These are phyloP conservation scores for Euplagia quadripunctaria DNA, from an alignment of 2,888 invertebrate species.

Conservation along the genomic window DNA sequence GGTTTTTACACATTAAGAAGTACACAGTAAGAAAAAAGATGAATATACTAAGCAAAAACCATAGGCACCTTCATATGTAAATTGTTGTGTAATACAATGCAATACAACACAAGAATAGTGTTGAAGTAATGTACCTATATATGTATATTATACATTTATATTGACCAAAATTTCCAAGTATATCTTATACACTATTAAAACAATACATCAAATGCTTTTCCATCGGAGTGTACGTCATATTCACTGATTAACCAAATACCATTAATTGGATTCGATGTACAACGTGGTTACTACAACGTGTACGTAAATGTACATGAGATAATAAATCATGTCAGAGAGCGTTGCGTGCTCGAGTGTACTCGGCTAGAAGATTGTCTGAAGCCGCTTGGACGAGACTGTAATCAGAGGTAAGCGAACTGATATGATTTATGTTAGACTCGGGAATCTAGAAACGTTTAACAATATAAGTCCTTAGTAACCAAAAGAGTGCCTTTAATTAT, in stretches of 20 bases:
- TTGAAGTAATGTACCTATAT: no score
- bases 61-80: no score
- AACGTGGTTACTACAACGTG: constrained; percentile 3
- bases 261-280: constrained; percentile 6
- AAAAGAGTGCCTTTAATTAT: not conserved
- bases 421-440: constrained; percentile 3
- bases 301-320: constrained; percentile 10
- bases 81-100: no score
- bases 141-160: not conserved
- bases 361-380: constrained; percentile 7
- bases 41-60: no score
- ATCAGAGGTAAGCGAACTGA: constrained; percentile 8
- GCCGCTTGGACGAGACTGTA: constrained; percentile 10
- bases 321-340: constrained; percentile 19
- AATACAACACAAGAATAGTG: no score
- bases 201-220: not conserved
- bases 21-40: no score
- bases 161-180: not conserved
- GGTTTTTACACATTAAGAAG: no score
- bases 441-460: not conserved
- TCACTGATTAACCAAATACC: not conserved
- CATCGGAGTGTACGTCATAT: not conserved
- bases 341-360: constrained; percentile 31
- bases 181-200: not conserved
- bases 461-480: not conserved